Conservation (phyloP, 2,113 vertebrate species). For the Mesocricetus auratus region DNA sequence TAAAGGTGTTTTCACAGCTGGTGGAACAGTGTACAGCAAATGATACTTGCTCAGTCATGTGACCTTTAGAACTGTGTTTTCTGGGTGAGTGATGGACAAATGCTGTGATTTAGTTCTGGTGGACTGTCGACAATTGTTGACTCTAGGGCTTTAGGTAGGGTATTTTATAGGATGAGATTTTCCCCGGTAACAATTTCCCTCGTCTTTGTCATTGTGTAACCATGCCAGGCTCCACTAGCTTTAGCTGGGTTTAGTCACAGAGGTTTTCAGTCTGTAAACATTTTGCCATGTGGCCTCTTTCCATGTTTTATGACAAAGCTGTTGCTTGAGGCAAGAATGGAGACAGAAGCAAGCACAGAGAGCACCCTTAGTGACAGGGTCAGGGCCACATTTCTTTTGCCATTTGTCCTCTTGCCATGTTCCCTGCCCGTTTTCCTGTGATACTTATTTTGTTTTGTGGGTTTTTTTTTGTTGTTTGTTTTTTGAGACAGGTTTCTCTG, state of each 20-base stretch:
- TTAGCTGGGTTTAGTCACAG: not conserved
- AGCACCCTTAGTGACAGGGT: not conserved
- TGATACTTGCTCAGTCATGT: not conserved
- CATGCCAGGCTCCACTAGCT: not conserved
- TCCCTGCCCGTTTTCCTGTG: no score
- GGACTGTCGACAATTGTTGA: not conserved
- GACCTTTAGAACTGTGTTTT: not conserved
- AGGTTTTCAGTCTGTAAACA: not conserved
- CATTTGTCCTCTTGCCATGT: no score
- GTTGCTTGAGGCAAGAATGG: no score
- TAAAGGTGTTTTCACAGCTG: not conserved
- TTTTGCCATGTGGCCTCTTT: not conserved
- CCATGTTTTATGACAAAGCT: not conserved
- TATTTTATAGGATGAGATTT: not conserved
- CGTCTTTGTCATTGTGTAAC: not conserved
- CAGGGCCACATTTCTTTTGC: not conserved
- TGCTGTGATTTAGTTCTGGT: not conserved
- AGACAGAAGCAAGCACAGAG: not conserved
- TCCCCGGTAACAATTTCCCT: not conserved
- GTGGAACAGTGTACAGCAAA: not conserved
- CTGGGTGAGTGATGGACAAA: not conserved
- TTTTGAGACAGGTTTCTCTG: no score
- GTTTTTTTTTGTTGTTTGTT: no score
- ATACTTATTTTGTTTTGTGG: no score
- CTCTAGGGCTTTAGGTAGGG: not conserved